These are phyloP conservation scores for Toxotes chatareus DNA, from an alignment of 2,113 vertebrate genomes.

Conservation along the genomic window DNA sequence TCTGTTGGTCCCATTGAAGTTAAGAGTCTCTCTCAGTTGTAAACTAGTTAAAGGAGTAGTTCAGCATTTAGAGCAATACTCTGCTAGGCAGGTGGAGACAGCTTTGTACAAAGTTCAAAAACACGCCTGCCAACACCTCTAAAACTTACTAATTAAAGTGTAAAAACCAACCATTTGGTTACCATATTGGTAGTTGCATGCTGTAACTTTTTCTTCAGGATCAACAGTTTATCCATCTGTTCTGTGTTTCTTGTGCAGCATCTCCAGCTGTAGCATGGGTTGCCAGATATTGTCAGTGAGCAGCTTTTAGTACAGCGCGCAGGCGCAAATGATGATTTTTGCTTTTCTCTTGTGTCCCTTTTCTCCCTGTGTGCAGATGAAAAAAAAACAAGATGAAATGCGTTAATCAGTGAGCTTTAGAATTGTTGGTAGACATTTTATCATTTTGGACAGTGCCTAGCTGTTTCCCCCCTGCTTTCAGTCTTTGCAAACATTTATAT, in stretches of 20 bases:
- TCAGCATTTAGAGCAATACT: conserved; percentile 1
- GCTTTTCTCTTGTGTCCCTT: neutral
- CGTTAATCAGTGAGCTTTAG: too few species aligned
- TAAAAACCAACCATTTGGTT: neutral
- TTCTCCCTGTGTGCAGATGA: too few species aligned
- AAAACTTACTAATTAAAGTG: neutral
- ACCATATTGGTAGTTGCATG: too few species aligned
- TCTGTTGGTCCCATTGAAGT: conserved; percentile 30
- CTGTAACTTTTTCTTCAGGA: too few species aligned
- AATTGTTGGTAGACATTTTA: too few species aligned
- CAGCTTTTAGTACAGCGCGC: neutral
- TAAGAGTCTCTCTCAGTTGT: neutral
- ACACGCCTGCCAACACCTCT: neutral
- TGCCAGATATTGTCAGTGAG: neutral
- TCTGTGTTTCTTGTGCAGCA: neutral
- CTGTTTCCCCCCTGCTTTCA: neutral
- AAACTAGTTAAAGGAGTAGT: conserved; percentile 5
- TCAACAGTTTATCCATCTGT: neutral
- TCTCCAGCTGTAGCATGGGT: neutral
- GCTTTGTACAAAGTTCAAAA: neutral
- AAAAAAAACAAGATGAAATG: too few species aligned
- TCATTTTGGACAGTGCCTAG: neutral
- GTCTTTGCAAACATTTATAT: neutral
- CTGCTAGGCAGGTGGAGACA: neutral
- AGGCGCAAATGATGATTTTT: neutral